Evolutionary conservation across 2,797 vertebrate genomes (phyloP).

Genomic region (Halcyon smyrnensis): DNA sequence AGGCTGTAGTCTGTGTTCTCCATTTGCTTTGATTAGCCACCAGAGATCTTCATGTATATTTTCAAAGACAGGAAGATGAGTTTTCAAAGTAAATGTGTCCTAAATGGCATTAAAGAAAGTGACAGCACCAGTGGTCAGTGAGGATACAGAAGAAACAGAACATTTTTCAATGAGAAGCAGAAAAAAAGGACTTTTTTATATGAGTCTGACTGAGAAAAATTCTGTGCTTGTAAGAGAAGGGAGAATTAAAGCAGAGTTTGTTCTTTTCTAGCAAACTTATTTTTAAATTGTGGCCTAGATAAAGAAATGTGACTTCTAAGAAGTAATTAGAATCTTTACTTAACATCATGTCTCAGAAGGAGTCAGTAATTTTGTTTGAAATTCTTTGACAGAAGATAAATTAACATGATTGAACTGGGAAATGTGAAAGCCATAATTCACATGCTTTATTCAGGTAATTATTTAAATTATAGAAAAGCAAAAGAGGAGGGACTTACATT

Average conservation of each 20-base stretch:
- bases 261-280: neutral
- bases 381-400: slow-evolving; percentile 53
- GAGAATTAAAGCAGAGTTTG: slow-evolving; percentile 12
- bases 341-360: slow-evolving; percentile 7
- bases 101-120: neutral
- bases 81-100: neutral
- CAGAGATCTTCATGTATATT: neutral
- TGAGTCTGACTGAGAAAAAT: neutral
- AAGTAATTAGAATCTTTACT: slow-evolving; percentile 64
- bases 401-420: slow-evolving; percentile 57
- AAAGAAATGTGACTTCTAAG: slow-evolving; percentile 33
- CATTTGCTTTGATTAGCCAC: neutral
- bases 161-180: neutral
- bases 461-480: slow-evolving; percentile 61
- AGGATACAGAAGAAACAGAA: neutral
- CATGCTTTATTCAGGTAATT: slow-evolving; percentile 62
- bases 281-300: neutral
- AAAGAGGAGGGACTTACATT: slow-evolving; percentile 32
- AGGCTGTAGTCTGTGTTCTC: neutral
- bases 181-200: neutral
- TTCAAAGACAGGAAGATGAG: neutral
- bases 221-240: neutral
- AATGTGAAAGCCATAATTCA: slow-evolving; percentile 62
- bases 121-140: neutral
- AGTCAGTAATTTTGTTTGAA: slow-evolving; percentile 65